Percentiles rank a stretch among this genome's conserved stretches.
These are phyloP conservation scores for Saccopteryx bilineata DNA, from an alignment of 2,113 vertebrate genomes.

Conservation along the genomic window DNA sequence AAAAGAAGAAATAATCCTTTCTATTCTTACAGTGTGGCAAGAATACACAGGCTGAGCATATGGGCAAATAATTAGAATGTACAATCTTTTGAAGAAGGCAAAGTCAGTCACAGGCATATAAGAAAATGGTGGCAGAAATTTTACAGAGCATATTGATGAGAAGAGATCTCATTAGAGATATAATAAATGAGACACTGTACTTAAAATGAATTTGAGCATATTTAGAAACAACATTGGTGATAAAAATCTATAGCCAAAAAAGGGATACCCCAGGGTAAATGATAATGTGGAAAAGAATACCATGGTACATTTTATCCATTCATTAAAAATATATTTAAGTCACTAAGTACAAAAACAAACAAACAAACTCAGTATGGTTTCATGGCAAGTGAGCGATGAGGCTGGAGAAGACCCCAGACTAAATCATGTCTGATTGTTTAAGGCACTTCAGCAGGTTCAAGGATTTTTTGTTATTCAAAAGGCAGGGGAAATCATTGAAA, in stretches of 20 bases:
- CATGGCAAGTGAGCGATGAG: not conserved
- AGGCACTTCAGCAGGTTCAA: not conserved
- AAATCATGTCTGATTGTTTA: not conserved
- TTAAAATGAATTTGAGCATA: constrained; percentile 4
- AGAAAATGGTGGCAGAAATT: not conserved
- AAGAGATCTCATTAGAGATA: not conserved
- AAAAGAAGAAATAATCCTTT: not conserved
- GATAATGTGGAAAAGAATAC: not conserved
- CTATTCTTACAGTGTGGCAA: not conserved
- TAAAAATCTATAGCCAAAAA: not conserved
- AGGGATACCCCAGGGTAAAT: not conserved
- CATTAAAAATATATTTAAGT: not conserved
- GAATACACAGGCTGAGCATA: not conserved
- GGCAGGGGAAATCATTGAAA: not conserved
- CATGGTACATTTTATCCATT: not conserved
- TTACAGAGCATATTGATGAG: not conserved
- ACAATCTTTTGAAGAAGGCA: not conserved
- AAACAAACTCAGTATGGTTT: not conserved
- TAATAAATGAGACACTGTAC: not conserved
- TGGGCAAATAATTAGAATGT: not conserved
- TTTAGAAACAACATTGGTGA: not conserved
- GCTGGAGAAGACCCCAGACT: not conserved
- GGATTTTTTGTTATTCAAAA: not conserved
- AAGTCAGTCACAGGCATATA: not conserved
- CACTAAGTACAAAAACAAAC: not conserved